Conservation (phyloP, 2,113 vertebrate genomes). For the Muntiacus reevesi region DNA sequence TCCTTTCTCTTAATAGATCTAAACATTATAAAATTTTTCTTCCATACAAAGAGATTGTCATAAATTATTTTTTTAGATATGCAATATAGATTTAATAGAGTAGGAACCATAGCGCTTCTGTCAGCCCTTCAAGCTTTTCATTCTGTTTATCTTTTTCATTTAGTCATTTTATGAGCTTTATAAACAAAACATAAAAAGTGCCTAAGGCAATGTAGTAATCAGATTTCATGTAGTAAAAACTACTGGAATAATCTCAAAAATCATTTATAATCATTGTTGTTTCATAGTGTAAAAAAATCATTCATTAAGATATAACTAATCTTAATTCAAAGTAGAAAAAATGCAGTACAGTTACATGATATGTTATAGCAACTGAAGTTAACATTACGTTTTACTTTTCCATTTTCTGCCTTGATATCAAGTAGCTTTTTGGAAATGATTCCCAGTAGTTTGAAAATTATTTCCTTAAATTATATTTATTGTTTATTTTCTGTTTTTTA, state of each 20-base stretch:
- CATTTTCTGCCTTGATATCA: neutral
- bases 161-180: conserved; percentile 45
- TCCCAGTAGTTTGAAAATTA: neutral
- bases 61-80: conserved; percentile 18
- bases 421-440: neutral
- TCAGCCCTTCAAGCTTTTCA: neutral
- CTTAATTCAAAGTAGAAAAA: conserved; percentile 17
- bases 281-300: neutral
- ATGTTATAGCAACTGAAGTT: neutral
- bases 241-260: neutral
- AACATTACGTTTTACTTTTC: neutral
- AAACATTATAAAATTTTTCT: conserved; percentile 67
- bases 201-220: neutral
- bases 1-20: conserved; percentile 28
- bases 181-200: conserved; percentile 30
- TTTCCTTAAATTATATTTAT: neutral
- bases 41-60: conserved; percentile 56
- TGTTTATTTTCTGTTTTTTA: neutral
- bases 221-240: conserved; percentile 5
- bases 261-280: neutral
- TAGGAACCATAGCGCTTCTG: neutral
- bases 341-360: neutral
- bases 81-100: conserved; percentile 30
- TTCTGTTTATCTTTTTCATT: conserved; percentile 32
- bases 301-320: neutral